Evolutionary conservation across 2,888 invertebrate species (phyloP), one percentile per base, ranked within the genome.

Genomic region (Apodemia duryi): DNA sequence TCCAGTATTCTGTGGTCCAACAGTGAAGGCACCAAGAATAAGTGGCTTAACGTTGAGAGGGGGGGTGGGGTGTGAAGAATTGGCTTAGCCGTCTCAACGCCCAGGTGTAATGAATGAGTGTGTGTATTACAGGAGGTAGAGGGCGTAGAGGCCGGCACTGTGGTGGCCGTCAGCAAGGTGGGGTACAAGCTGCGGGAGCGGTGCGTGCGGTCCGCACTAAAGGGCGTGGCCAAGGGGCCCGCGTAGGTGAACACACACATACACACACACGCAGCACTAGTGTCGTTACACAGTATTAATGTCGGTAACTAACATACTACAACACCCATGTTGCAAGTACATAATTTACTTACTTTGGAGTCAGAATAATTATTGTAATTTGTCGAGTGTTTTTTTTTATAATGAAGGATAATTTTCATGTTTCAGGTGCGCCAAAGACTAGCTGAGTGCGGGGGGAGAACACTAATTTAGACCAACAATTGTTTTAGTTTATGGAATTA

Each of bases 81-180:
- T 51, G 67, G 64, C 52, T 21, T 21, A 21, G 21, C 21, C 21
- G 21, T 21, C 21, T 21, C 21, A 21, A 21, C 21, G 21, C 21
- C 21, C 21, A 21, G 21, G 21, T 21, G 21, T 21, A 21, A 21
- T 21, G 21, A 21, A 21, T 21, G 21, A 21, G 21, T 60, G 60
- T 38, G 28, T 38, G 51, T 29, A n/a, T 70, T 63, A 0, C 74
- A 91, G 91, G 91, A 96, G 71, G 96, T 96, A 63, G 94, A 95
- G 75, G 96, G 95, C 2, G 96, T 96, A 63, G 94, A 94, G 66
- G 93, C 97, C 0, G 98, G 98, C 49, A 97, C 97, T 0, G 95
- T 99, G 10, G 96, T 98, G 2, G 95, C 97, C 1, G 98, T 99
- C 1, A 97, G 97, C 66, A 99, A 99, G 92, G 94, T 98, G 62